Percentiles rank a stretch among this genome's conserved stretches.
phyloP scores from a whole-genome alignment of 30 jellyfish, hydroid and myxozoan genomes.

The Aurelia coerulea region DNA sequence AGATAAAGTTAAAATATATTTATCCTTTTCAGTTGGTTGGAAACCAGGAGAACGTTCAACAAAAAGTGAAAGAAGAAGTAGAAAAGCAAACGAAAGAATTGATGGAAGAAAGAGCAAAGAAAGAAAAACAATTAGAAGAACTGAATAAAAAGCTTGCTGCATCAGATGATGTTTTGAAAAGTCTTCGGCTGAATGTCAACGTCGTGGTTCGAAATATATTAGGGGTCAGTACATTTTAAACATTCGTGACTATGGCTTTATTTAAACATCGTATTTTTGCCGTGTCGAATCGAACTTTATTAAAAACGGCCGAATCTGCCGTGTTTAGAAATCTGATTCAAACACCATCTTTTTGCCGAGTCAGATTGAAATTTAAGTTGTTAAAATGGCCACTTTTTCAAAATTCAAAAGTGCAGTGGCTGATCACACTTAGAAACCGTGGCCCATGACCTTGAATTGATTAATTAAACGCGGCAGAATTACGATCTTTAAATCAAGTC shows the following conservation, averaged over 20 bases:
- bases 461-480: too few species aligned
- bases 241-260: background rate
- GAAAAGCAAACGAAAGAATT: conserved; percentile 14
- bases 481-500: too few species aligned
- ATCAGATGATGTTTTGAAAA: conserved; percentile 48
- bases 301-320: too few species aligned
- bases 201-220: conserved; percentile 82
- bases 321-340: too few species aligned
- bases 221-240: conserved; percentile 53
- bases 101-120: conserved; percentile 48
- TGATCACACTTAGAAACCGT: too few species aligned
- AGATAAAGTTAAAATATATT: background rate
- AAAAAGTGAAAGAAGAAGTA: conserved; percentile 23
- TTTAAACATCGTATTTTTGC: too few species aligned
- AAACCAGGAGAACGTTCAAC: conserved; percentile 19
- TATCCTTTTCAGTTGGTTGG: conserved; percentile 44
- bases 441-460: too few species aligned
- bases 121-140: conserved; percentile 49
- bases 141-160: conserved; percentile 21
- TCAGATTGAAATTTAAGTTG: too few species aligned
- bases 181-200: conserved; percentile 81
- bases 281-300: too few species aligned
- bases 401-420: too few species aligned
- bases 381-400: too few species aligned
- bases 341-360: too few species aligned